Conservation (phyloP, 2,888 invertebrate genomes). For the Chrysopilus asiliformis region DNA sequence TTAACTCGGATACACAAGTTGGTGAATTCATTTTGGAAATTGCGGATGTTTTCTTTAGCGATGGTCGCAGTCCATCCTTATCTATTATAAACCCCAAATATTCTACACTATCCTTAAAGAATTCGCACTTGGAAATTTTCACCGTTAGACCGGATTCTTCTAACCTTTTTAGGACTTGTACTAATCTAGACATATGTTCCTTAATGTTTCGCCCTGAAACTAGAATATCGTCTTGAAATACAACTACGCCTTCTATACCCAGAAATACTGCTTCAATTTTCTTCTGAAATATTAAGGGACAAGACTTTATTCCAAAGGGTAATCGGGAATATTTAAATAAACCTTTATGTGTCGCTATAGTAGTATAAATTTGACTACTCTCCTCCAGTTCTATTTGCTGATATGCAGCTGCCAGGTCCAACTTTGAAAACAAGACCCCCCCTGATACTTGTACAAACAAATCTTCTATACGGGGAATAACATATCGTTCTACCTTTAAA, state of each 20-base stretch:
- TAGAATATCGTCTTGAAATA: conserved; percentile 23
- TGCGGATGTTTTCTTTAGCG: conserved; percentile 19
- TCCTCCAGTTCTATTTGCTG: conserved; percentile 5
- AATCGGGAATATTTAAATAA: conserved; percentile 2
- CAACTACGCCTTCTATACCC: conserved; percentile 18
- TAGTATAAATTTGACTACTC: not conserved
- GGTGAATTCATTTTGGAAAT: conserved; percentile 16
- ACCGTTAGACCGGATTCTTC: conserved; percentile 19
- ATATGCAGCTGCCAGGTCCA: conserved; percentile 4
- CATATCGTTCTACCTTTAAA: conserved; percentile 1
- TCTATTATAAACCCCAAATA: conserved; percentile 21
- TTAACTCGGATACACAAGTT: conserved; percentile 14
- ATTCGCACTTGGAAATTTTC: conserved; percentile 19
- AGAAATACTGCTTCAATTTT: conserved; percentile 19
- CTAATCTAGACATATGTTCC: conserved; percentile 18
- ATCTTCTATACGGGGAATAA: conserved; percentile 5
- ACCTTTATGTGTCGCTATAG: conserved; percentile 2
- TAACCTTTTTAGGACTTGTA: conserved; percentile 18
- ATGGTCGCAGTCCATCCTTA: conserved; percentile 21
- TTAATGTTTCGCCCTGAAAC: conserved; percentile 18
- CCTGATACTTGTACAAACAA: conserved; percentile 4
- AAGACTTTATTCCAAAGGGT: conserved; percentile 4
- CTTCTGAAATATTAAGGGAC: conserved; percentile 1
- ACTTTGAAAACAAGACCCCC: conserved; percentile 1
- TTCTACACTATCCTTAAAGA: conserved; percentile 18